Percentiles rank a stretch among this genome's conserved stretches.
phyloP scores from a whole-genome alignment of 2,113 vertebrate species.

The Bubalus kerabau region DNA sequence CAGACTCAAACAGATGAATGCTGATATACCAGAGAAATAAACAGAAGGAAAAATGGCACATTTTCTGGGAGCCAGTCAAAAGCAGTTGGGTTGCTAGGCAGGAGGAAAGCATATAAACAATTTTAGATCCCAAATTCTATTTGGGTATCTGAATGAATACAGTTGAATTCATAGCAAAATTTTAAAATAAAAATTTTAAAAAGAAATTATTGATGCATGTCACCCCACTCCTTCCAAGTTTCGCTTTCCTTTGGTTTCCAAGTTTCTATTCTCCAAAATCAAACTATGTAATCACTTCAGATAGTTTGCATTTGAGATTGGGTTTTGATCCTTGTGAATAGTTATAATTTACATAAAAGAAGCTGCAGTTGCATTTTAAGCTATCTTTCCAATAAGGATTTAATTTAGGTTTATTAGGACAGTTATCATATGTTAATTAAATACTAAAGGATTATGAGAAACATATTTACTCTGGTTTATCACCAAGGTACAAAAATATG shows the following conservation, averaged over 20 bases:
- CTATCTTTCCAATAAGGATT: conserved; percentile 48
- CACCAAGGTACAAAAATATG: conserved; percentile 29
- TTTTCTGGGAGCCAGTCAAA: background rate
- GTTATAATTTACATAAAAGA: conserved; percentile 55
- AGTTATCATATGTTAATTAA: conserved; percentile 64
- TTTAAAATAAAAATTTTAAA: background rate
- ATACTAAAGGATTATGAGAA: conserved; percentile 36
- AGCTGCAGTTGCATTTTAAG: conserved; percentile 37
- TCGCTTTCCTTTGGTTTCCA: background rate
- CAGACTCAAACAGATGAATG: background rate
- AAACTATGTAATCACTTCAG: background rate
- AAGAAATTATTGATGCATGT: background rate
- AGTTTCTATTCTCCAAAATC: background rate
- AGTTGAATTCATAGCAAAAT: conserved; percentile 15
- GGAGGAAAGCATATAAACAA: background rate
- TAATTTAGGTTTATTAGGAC: conserved; percentile 52
- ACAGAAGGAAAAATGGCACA: background rate
- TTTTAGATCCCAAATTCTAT: conserved; percentile 10
- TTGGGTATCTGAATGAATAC: conserved; percentile 2
- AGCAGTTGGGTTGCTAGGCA: conserved; percentile 34
- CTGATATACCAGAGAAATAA: background rate
- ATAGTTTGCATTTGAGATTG: conserved; percentile 24
- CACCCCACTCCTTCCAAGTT: background rate
- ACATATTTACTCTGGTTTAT: conserved; percentile 44
- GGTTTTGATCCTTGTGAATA: conserved; percentile 13